Conservation (phyloP, 2,888 invertebrate genomes). For the Ariolimax columbianus region DNA sequence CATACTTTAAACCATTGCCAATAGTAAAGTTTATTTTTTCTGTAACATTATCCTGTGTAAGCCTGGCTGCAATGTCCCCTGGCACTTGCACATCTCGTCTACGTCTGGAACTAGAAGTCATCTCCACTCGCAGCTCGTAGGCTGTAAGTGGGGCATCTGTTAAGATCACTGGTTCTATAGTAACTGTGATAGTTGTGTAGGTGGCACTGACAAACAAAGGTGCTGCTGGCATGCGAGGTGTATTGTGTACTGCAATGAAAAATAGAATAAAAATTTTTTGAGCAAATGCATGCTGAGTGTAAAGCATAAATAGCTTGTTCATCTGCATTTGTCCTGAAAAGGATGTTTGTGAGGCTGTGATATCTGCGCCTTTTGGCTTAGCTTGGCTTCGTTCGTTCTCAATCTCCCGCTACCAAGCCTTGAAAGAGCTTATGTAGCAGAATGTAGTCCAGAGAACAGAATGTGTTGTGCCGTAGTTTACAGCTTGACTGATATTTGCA, state of each 20-base stretch:
- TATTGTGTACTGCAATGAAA: constrained; percentile 82
- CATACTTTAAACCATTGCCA: constrained; percentile 87
- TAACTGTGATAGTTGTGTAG: constrained; percentile 84
- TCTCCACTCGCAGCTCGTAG: constrained; percentile 87
- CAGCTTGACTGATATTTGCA: too few species aligned
- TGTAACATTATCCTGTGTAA: constrained; percentile 84
- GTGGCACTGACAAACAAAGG: constrained; percentile 84
- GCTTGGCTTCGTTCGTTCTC: too few species aligned
- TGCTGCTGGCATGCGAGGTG: constrained; percentile 84
- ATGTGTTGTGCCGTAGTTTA: too few species aligned
- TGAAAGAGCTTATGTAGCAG: too few species aligned
- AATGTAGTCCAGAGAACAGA: too few species aligned
- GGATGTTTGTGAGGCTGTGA: too few species aligned
- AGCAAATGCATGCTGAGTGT: too few species aligned
- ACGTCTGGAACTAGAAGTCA: constrained; percentile 69
- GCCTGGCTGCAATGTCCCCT: constrained; percentile 83
- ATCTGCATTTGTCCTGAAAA: too few species aligned
- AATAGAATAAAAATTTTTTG: neutral
- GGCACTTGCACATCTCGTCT: constrained; percentile 80
- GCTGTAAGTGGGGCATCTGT: constrained; percentile 88
- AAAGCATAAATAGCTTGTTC: too few species aligned
- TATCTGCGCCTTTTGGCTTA: too few species aligned
- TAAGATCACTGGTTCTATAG: constrained; percentile 85
- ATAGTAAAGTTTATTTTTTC: constrained; percentile 84
- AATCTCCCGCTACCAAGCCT: too few species aligned